Evolutionary conservation across 2,797 vertebrate species (phyloP), one percentile per base, ranked within the genome.

Genomic region (Thalassophryne amazonica): DNA sequence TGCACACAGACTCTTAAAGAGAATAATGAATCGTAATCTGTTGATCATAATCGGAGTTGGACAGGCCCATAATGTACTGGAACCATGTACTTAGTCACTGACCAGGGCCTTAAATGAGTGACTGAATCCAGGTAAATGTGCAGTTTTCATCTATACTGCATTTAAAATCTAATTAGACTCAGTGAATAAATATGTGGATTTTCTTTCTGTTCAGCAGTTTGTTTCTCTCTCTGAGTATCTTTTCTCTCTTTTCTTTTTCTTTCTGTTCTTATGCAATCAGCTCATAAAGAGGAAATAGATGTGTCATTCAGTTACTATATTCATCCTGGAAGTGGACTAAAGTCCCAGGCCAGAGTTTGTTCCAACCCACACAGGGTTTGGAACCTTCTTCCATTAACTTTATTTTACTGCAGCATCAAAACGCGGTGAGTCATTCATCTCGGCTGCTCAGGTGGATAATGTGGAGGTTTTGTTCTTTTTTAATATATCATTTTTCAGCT

Each of bases 301-400:
- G 69, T 78, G 71, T 73, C 78, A 78, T 55, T 69, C 73, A 74
- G 60, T 86, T 70, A 77, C 64, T 67, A 61, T 60, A 53, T 73
- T 84, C 54, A 66, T 69, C n/a, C 35, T 78, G 52, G 42, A 72
- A 83, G 65, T 49, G 69, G 67, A 65, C 48, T 30, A 55, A 63
- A 69, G 28, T 54, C 60, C 27, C 4, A 10, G 43, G 48, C 51
- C 46, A 57, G 68, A 46, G 63, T 50, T 67, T 56, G 48, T 23
- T 52, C 19, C 13, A 61, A 60, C 72, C 70, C 63, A 79, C 66
- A 60, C 69, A 60, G 3, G 23, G 46, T 71, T 77, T 50, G 46
- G 28, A 63, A 47, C 59, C 42, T 69, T 23, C 57, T 69, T 68
- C 69, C 68, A 76, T 80, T 73, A 73, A 60, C 61, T 71, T 64